phyloP scores from a whole-genome alignment of 2,888 invertebrate genomes.

The Crematogaster levior region DNA sequence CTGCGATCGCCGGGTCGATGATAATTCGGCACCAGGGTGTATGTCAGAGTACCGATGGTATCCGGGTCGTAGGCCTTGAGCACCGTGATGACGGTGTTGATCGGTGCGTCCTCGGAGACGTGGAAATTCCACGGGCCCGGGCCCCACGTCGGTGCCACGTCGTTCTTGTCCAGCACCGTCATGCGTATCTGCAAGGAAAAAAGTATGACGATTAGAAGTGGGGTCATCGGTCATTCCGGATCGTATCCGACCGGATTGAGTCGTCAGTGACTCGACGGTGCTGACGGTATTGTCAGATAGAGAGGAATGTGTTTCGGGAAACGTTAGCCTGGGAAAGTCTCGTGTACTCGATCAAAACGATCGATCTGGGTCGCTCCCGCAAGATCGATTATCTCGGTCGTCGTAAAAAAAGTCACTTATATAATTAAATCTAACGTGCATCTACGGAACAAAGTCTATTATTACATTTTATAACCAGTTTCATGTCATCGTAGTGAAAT shows the following conservation, averaged over 20 bases:
- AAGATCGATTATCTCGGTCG: constrained; percentile 17
- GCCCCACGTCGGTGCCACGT: constrained; percentile 96
- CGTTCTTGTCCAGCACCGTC: constrained; percentile 95
- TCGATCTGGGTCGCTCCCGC: neutral
- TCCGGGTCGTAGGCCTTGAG: constrained; percentile 95
- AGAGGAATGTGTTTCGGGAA: constrained; percentile 28
- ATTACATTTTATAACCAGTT: too few species aligned
- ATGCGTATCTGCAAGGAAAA: constrained; percentile 91
- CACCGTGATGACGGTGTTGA: constrained; percentile 92
- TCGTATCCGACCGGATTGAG: constrained; percentile 27
- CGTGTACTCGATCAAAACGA: neutral
- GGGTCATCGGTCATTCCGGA: constrained; percentile 29
- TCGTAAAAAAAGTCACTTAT: neutral
- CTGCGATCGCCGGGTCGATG: constrained; percentile 31
- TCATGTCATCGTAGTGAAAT: too few species aligned
- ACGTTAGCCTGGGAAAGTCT: constrained; percentile 23
- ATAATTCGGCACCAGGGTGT: constrained; percentile 67
- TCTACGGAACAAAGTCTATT: too few species aligned
- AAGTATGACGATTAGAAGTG: constrained; percentile 25
- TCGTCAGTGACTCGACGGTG: constrained; percentile 35
- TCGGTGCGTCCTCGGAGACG: constrained; percentile 94
- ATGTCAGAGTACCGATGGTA: constrained; percentile 91
- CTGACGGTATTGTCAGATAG: constrained; percentile 7
- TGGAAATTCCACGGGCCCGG: constrained; percentile 90
- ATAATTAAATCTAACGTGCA: too few species aligned